A percentile compares a stretch with the other conserved stretches of the same genome.
Evolutionary conservation across 2,888 invertebrate genomes (phyloP).

Genomic region (Trichogramma dendrolimi): DNA sequence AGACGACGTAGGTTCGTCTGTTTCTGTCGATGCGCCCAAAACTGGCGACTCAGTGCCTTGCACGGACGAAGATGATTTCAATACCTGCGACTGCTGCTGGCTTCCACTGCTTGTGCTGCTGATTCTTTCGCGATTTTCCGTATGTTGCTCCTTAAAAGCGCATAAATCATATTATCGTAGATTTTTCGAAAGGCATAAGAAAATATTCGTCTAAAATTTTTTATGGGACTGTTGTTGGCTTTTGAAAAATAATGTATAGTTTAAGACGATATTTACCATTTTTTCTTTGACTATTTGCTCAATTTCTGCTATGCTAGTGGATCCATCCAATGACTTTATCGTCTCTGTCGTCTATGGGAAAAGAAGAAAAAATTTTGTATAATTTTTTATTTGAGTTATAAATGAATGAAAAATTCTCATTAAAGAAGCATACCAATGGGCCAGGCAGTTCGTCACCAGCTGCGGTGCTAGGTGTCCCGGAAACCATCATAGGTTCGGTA

Average conservation of each 20-base stretch:
- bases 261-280: constrained; percentile 66
- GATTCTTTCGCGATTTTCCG: constrained; percentile 59
- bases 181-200: not conserved
- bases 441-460: constrained; percentile 49
- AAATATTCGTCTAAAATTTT: too few relatives aligned
- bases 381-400: too few relatives aligned
- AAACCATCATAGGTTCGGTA: constrained; percentile 62
- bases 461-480: constrained; percentile 43
- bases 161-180: not conserved
- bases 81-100: not conserved
- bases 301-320: constrained; percentile 76
- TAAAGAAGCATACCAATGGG: constrained; percentile 26
- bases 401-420: not conserved
- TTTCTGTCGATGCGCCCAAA: constrained; percentile 12
- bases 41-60: too few relatives aligned
- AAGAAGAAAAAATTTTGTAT: not conserved
- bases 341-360: constrained; percentile 68
- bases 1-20: constrained; percentile 15
- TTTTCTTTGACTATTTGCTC: constrained; percentile 93
- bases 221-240: too few relatives aligned
- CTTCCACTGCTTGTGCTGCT: constrained; percentile 31
- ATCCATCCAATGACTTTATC: constrained; percentile 76
- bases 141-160: constrained; percentile 66
- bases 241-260: too few relatives aligned
- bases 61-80: too few relatives aligned